Percentiles rank a stretch among this genome's conserved stretches.
Evolutionary conservation across 2,888 invertebrate species (phyloP).

Genomic region (Drosophila peninsularis): DNA sequence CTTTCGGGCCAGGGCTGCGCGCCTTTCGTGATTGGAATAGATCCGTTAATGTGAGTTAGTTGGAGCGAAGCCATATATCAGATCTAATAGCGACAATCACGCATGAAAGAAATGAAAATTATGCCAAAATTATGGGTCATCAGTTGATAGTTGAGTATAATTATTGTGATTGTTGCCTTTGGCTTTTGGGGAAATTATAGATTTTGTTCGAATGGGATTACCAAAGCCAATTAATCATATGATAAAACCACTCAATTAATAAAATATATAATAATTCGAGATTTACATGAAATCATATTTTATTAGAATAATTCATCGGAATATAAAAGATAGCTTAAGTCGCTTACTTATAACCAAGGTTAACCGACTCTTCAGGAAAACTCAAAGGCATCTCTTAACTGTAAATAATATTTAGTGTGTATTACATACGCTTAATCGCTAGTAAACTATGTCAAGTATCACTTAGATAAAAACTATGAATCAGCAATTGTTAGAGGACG

Average conservation of each 20-base stretch:
- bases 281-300: conserved; percentile 44
- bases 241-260: no score
- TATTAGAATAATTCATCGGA: conserved; percentile 36
- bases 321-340: conserved; percentile 38
- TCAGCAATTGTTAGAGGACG: conserved; percentile 22
- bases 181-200: not conserved
- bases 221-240: conserved; percentile 68
- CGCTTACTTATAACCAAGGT: conserved; percentile 24
- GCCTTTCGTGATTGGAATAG: conserved; percentile 45
- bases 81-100: conserved; percentile 45
- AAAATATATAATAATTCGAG: not conserved
- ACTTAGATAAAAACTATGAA: conserved; percentile 59
- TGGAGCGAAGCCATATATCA: conserved; percentile 54
- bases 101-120: conserved; percentile 44
- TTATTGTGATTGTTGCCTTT: not conserved
- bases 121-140: conserved; percentile 62
- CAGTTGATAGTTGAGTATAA: conserved; percentile 17
- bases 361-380: not conserved
- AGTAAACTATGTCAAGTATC: conserved; percentile 71
- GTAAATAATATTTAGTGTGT: conserved; percentile 25
- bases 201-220: conserved; percentile 42
- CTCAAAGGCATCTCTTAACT: conserved; percentile 26
- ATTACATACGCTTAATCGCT: conserved; percentile 63
- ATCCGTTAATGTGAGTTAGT: conserved; percentile 18
- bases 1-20: conserved; percentile 41